Evolutionary conservation across 1,140 invertebrate species (phyloP).

Genomic region (Drosophila sturtevanti): DNA sequence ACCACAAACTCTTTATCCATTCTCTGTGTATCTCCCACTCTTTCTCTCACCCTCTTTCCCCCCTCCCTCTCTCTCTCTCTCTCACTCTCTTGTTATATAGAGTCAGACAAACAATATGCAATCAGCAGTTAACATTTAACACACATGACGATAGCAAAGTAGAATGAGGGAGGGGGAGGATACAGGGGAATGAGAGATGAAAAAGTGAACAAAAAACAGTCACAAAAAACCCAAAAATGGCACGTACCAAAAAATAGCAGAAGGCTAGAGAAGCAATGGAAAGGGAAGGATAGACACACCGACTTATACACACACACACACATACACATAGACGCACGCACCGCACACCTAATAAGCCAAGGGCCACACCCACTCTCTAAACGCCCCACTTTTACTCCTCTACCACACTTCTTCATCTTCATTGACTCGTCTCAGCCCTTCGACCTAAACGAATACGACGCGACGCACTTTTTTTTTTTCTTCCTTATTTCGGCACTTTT

Average conservation of each 20-base stretch:
- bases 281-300: constrained; percentile 14
- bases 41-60: not conserved
- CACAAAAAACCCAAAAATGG: constrained; percentile 55
- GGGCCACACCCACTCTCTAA: constrained; percentile 15
- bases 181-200: not conserved
- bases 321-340: constrained; percentile 21
- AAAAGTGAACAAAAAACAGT: constrained; percentile 27
- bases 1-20: constrained; percentile 6
- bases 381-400: constrained; percentile 17
- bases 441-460: constrained; percentile 22
- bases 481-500: not conserved
- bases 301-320: constrained; percentile 36
- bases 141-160: constrained; percentile 15
- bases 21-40: no score
- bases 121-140: constrained; percentile 72
- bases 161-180: no score
- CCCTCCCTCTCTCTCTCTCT: not conserved
- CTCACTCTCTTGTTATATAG: not conserved
- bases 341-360: constrained; percentile 63
- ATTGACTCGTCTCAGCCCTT: constrained; percentile 37
- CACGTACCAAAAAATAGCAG: constrained; percentile 54
- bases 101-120: constrained; percentile 56
- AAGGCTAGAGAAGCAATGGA: constrained; percentile 37
- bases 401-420: constrained; percentile 18
- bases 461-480: not conserved